Percentiles rank a stretch among this genome's conserved stretches.
These are phyloP conservation scores for Acanthosepion esculentum DNA, from an alignment of 2,888 invertebrate genomes.

Conservation along the genomic window DNA sequence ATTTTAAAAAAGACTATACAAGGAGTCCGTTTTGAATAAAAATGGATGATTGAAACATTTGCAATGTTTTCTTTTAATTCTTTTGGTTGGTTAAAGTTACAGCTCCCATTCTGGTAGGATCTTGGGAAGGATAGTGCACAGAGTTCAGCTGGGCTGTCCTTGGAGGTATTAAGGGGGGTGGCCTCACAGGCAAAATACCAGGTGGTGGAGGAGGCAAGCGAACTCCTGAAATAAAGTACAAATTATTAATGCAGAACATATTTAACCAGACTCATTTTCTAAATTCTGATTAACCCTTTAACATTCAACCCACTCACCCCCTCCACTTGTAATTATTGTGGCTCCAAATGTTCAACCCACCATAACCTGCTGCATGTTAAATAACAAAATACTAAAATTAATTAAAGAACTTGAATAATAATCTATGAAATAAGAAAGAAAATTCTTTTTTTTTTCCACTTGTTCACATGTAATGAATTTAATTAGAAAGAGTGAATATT, in stretches of 20 bases:
- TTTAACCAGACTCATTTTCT: no score
- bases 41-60: background rate
- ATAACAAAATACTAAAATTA: no score
- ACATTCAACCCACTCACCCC: no score
- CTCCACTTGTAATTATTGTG: no score
- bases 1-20: background rate
- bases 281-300: no score
- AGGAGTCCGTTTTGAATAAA: background rate
- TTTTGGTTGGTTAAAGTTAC: constrained; percentile 49
- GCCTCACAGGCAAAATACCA: constrained; percentile 74
- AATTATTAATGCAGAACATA: background rate
- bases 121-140: constrained; percentile 95
- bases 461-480: no score
- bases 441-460: no score
- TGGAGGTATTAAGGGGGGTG: constrained; percentile 75
- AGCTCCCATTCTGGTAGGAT: constrained; percentile 90
- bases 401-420: no score
- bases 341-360: no score
- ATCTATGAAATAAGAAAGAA: no score
- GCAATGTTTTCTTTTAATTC: background rate
- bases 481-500: no score
- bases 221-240: constrained; percentile 59
- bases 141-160: constrained; percentile 53
- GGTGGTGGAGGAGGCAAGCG: constrained; percentile 76
- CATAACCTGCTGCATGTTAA: no score